Evolutionary conservation across 2,797 vertebrate species (phyloP), one percentile per base, ranked within the genome.

Genomic region (Sylvilagus floridanus): DNA sequence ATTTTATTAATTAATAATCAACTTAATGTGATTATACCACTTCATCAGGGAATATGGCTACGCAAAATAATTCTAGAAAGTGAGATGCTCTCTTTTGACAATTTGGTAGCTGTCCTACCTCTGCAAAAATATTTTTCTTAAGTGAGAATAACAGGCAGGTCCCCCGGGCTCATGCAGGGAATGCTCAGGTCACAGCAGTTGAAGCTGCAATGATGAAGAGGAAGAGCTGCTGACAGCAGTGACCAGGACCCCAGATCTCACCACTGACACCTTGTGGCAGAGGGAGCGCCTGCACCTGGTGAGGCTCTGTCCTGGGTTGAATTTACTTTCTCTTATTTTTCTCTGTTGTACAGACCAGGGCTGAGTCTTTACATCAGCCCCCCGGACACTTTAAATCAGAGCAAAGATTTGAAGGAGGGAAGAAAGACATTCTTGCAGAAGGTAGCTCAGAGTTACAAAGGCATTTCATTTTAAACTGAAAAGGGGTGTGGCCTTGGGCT

Each of bases 401-500:
- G 65, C 0, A 1, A 86, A 4, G 32, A 66, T 12, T 28, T 75
- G 54, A 60, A 84, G 47, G 26, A 42, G 13, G 19, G 2, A 76
- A 72, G 19, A 47, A 85, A 73, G 57, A 0, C 17, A 35, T 5
- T 11, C 35, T 37, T 65, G 7, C 2, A 77, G 50, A 68, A 9
- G 16, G 3, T 65, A 10, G 16, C 21, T 89, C 42, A 81, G 57
- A 62, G 9, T 62, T 72, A 83, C 62, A 68, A 77, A 37, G 5
- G 72, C 8, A 68, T 32, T 75, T 81, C 52, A 68, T 92, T 94
- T 75, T 69, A n/a, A 84, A 91, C 62, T 28, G 8, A 66, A 92
- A 65, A 73, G 10, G 1, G 4, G 72, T 84, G n/a, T 71, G 30
- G 84, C 22, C 7, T 47, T 72, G 42, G 42, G 8, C 42, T 47